Evolutionary conservation across 1,140 invertebrate genomes (phyloP).

Genomic region (Aphelinus certus): DNA sequence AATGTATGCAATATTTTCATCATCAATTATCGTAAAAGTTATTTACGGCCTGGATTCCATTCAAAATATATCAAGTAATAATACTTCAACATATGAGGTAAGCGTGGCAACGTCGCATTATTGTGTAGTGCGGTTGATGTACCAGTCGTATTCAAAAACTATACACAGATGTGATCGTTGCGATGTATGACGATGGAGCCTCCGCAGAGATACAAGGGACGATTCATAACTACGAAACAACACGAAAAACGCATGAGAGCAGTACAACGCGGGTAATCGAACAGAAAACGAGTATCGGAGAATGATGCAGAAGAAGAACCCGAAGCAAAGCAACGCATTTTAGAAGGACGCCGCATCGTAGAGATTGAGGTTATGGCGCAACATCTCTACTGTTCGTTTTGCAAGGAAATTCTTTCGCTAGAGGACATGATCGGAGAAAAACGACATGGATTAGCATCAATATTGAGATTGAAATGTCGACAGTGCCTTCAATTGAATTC

Average conservation of each 20-base stretch:
- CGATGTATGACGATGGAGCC: neutral
- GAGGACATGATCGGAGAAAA: neutral
- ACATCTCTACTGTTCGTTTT: neutral
- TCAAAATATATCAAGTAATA: neutral
- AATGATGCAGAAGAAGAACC: neutral
- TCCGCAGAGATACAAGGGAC: slow-evolving; percentile 5
- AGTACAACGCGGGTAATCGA: neutral
- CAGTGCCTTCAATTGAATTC: neutral
- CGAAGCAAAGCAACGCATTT: neutral
- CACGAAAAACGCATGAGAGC: neutral
- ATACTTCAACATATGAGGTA: neutral
- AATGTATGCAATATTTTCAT: neutral
- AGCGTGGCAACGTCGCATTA: slow-evolving; percentile 2
- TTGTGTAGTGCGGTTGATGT: neutral
- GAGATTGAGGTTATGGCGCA: neutral
- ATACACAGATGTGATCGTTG: neutral
- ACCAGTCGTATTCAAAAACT: neutral
- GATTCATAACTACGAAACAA: neutral
- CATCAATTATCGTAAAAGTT: neutral
- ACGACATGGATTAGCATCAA: neutral
- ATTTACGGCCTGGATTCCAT: neutral
- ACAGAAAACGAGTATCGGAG: neutral
- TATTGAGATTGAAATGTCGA: neutral
- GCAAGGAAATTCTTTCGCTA: neutral
- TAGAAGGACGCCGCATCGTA: slow-evolving; percentile 2